A percentile compares a stretch with the other conserved stretches of the same genome.
Evolutionary conservation across 2,888 invertebrate genomes (phyloP).

Genomic region (Andrena bicolor): DNA sequence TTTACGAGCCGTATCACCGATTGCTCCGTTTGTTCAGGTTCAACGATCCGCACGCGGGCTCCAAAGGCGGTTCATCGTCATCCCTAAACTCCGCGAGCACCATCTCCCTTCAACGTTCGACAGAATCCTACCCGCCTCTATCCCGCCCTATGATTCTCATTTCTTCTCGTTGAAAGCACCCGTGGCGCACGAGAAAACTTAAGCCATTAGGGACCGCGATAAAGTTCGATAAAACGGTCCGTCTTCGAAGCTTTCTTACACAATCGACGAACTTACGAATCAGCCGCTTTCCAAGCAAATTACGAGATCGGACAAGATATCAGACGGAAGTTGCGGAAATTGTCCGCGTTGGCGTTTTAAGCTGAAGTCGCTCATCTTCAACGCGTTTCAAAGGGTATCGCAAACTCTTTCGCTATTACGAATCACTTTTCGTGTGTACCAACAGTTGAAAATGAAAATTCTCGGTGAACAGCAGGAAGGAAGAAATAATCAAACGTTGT

Average conservation of each 20-base stretch:
- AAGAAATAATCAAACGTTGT: too few species aligned
- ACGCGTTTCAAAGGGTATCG: neutral
- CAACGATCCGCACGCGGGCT: constrained; percentile 72
- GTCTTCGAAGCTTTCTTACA: constrained; percentile 48
- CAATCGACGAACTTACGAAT: constrained; percentile 50
- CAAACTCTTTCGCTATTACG: too few species aligned
- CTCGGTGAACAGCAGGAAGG: too few species aligned
- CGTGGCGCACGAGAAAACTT: constrained; percentile 56
- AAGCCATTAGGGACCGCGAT: constrained; percentile 59
- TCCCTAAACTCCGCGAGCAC: constrained; percentile 43
- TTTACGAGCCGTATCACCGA: constrained; percentile 74
- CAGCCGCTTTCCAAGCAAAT: constrained; percentile 20
- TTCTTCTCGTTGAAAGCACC: constrained; percentile 44
- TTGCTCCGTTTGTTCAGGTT: constrained; percentile 75
- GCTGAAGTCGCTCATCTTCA: neutral
- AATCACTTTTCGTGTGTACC: too few species aligned
- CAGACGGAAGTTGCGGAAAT: constrained; percentile 21
- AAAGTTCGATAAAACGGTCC: constrained; percentile 46
- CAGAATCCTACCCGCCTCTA: neutral
- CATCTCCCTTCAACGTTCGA: constrained; percentile 31
- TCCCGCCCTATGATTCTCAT: constrained; percentile 17
- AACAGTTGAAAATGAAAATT: too few species aligned
- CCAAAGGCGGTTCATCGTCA: constrained; percentile 60
- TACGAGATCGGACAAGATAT: constrained; percentile 41
- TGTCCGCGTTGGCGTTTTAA: neutral